Conservation (phyloP, 2,113 vertebrate genomes). For the Scalopus aquaticus region DNA sequence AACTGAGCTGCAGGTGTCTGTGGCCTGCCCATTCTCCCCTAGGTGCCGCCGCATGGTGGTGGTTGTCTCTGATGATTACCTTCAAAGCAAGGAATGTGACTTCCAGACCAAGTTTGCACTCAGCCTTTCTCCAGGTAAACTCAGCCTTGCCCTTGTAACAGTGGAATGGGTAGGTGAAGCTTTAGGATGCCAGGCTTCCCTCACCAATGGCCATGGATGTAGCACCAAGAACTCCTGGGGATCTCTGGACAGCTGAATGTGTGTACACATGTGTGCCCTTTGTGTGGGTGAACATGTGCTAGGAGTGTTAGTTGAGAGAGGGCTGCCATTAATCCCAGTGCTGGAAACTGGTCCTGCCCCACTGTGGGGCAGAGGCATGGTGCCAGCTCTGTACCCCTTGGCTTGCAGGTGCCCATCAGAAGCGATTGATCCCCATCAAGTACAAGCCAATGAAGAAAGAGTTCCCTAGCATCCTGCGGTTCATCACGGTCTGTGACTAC, state of each 20-base stretch:
- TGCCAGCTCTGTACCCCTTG: neutral
- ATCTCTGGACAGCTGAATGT: neutral
- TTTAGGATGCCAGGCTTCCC: neutral
- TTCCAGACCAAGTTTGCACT: conserved; percentile 99
- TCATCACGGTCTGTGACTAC: conserved; percentile 97
- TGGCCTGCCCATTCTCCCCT: neutral
- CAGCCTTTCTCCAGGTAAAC: conserved; percentile 95
- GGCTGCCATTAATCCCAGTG: neutral
- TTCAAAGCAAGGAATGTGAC: conserved; percentile 95
- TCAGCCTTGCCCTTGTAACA: neutral
- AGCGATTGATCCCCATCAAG: conserved; percentile 95
- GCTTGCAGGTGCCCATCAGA: conserved; percentile 90
- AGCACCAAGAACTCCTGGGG: neutral
- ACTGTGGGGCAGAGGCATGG: neutral
- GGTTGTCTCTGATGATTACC: conserved; percentile 96
- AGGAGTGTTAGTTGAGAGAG: neutral
- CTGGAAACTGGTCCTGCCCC: neutral
- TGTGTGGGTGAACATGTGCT: neutral
- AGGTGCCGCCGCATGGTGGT: conserved; percentile 96
- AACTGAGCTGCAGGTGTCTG: neutral
- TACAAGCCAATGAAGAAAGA: conserved; percentile 94
- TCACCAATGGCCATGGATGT: neutral
- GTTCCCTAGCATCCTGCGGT: conserved; percentile 96
- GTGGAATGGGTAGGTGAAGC: neutral
- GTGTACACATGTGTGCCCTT: neutral